Conservation (phyloP, 2,888 invertebrate species). For the Congeria kusceri region DNA sequence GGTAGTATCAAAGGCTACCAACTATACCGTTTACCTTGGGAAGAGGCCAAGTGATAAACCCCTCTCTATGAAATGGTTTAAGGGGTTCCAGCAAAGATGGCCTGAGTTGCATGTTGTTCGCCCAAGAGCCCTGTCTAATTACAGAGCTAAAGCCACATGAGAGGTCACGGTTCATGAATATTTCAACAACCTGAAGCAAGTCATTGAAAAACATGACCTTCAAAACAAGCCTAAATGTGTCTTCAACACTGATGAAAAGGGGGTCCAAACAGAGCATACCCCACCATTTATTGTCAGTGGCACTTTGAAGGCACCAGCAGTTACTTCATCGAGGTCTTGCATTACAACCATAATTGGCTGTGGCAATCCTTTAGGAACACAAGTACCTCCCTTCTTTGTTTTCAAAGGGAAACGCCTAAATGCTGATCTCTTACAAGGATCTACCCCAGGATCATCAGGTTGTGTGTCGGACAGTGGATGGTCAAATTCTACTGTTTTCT, state of each 20-base stretch:
- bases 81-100: slow-evolving; percentile 26
- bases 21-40: slow-evolving; percentile 11
- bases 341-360: slow-evolving; percentile 24
- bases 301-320: slow-evolving; percentile 9
- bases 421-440: slow-evolving; percentile 8
- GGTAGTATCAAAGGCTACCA: slow-evolving; percentile 7
- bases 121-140: slow-evolving; percentile 23
- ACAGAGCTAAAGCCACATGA: slow-evolving; percentile 21
- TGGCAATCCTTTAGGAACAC: slow-evolving; percentile 24
- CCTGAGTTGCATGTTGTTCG: slow-evolving; percentile 18
- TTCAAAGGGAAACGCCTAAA: slow-evolving; percentile 20
- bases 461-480: slow-evolving; percentile 17
- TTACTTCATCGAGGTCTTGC: slow-evolving; percentile 18
- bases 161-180: slow-evolving; percentile 14
- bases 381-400: slow-evolving; percentile 14
- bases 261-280: slow-evolving; percentile 19
- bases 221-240: slow-evolving; percentile 7
- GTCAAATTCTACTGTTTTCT: slow-evolving; percentile 18
- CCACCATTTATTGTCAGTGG: slow-evolving; percentile 11
- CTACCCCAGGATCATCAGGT: too few relatives aligned
- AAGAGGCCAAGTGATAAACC: slow-evolving; percentile 14
- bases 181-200: slow-evolving; percentile 11
- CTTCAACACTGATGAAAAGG: slow-evolving; percentile 21
- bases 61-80: slow-evolving; percentile 13
- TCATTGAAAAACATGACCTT: not conserved